Evolutionary conservation across 2,888 invertebrate genomes (phyloP).

Genomic region (Spodoptera exigua): DNA sequence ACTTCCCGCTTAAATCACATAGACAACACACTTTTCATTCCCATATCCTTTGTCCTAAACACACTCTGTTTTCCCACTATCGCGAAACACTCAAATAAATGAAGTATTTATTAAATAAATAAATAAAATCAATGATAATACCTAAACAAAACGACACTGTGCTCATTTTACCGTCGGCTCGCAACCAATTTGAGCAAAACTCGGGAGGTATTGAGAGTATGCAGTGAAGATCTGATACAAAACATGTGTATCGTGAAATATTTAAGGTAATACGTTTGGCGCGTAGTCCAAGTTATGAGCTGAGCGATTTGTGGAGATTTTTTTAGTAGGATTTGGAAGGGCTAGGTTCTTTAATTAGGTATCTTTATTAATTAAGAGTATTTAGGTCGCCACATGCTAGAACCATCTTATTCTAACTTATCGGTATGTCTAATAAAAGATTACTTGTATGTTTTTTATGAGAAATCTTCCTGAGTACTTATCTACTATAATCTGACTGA

Average conservation of each 20-base stretch:
- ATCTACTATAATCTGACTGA: no score
- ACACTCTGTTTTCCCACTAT: conserved; percentile 19
- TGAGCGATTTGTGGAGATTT: conserved; percentile 9
- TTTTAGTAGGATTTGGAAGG: neutral
- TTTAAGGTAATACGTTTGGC: conserved; percentile 56
- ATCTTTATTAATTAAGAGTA: no score
- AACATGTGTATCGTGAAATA: conserved; percentile 63
- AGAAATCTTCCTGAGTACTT: no score
- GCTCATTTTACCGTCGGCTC: conserved; percentile 44
- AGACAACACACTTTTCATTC: no score
- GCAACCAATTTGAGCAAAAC: conserved; percentile 38
- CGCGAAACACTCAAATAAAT: conserved; percentile 14
- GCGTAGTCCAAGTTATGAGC: conserved; percentile 33
- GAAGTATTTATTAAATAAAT: neutral
- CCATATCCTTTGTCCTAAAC: no score
- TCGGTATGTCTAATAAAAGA: no score
- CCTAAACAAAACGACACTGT: conserved; percentile 59
- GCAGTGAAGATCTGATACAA: conserved; percentile 54
- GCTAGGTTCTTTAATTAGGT: no score
- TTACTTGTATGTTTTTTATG: no score
- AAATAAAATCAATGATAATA: conserved; percentile 35
- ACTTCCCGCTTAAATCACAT: no score
- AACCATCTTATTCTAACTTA: no score
- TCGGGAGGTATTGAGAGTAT: conserved; percentile 37
- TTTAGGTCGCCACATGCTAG: no score